Conservation (phyloP, 2,797 vertebrate genomes). For the Craterocephalus amniculus region DNA sequence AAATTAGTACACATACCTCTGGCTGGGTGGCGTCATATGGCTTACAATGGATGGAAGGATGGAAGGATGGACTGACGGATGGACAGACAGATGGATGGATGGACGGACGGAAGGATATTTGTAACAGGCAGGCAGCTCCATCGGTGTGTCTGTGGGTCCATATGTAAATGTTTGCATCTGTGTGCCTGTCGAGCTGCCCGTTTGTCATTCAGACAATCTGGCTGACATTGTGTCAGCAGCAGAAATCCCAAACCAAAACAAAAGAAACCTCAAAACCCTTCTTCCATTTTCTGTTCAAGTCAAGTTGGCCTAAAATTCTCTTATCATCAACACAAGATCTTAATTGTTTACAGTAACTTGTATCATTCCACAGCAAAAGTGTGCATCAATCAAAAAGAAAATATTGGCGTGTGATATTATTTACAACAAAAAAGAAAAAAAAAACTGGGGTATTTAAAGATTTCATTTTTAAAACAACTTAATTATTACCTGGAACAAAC, state of each 20-base stretch:
- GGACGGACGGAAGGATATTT: constrained; percentile 45
- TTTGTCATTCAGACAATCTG: constrained; percentile 24
- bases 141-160: constrained; percentile 32
- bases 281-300: background rate
- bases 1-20: constrained; percentile 67
- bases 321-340: background rate
- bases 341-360: too few species aligned
- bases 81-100: constrained; percentile 24
- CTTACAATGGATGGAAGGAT: constrained; percentile 13
- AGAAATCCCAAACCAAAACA: constrained; percentile 13
- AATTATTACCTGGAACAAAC: constrained; percentile 33
- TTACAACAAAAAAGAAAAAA: too few species aligned
- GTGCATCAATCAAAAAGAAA: too few species aligned
- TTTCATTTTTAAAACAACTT: background rate
- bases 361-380: too few species aligned
- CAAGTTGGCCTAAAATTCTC: background rate
- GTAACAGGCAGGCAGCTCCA: constrained; percentile 44
- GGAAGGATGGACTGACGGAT: constrained; percentile 35
- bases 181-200: constrained; percentile 29
- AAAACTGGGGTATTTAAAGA: too few species aligned
- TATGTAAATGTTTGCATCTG: constrained; percentile 49
- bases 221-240: constrained; percentile 16
- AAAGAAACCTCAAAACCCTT: constrained; percentile 17
- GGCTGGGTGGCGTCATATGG: constrained; percentile 38
- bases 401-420: too few species aligned